These are phyloP conservation scores for Drosophila kurseongensis DNA, from an alignment of 1,140 invertebrate species.

Conservation along the genomic window DNA sequence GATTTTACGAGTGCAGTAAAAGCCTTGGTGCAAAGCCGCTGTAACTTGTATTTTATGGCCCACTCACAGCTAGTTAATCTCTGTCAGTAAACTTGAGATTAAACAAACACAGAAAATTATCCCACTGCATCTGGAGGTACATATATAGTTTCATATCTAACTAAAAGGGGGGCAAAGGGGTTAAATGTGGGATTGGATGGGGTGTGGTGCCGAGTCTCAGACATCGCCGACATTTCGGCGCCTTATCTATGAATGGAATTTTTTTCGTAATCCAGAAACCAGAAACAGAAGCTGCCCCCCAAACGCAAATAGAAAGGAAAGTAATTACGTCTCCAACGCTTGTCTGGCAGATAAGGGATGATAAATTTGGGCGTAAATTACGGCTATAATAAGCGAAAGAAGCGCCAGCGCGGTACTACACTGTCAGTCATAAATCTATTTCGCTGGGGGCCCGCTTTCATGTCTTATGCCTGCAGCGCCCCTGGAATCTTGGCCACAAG, in stretches of 20 bases:
- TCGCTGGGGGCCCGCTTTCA: constrained; percentile 17
- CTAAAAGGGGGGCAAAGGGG: neutral
- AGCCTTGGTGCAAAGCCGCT: constrained; percentile 9
- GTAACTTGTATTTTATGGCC: constrained; percentile 14
- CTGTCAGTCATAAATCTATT: constrained; percentile 20
- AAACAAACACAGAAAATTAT: constrained; percentile 12
- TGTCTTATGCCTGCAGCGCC: constrained; percentile 3
- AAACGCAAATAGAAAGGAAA: constrained; percentile 28
- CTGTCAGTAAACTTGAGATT: constrained; percentile 18
- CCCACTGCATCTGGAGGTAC: neutral
- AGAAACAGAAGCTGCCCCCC: constrained; percentile 25
- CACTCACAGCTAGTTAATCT: constrained; percentile 24
- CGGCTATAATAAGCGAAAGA: constrained; percentile 8
- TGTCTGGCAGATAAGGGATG: constrained; percentile 54
- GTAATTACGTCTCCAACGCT: constrained; percentile 32
- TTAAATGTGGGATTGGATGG: constrained; percentile 6
- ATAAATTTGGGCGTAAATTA: constrained; percentile 48
- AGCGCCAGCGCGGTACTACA: constrained; percentile 1
- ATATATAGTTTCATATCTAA: constrained; percentile 2
- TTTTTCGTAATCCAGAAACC: constrained; percentile 33
- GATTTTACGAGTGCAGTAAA: constrained; percentile 12
- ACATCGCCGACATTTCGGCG: constrained; percentile 20
- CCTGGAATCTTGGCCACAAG: constrained; percentile 13
- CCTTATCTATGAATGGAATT: constrained; percentile 61
- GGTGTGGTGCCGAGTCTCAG: neutral